Conservation (phyloP, 1,140 invertebrate genomes). For the Drosophila biarmipes region DNA sequence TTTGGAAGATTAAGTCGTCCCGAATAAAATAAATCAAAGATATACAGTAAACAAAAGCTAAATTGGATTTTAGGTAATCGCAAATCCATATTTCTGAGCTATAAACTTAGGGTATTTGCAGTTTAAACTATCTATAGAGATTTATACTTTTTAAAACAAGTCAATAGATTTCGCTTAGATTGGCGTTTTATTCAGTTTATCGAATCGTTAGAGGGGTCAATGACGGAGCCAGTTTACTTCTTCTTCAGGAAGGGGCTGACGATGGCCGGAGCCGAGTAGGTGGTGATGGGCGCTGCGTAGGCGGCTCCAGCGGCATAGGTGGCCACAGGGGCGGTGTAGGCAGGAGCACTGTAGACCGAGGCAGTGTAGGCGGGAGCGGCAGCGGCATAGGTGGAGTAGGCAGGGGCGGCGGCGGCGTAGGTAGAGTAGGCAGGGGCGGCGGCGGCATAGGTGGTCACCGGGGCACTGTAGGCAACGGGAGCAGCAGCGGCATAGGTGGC, state of each 20-base stretch:
- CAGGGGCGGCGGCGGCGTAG: constrained; percentile 56
- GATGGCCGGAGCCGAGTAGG: constrained; percentile 65
- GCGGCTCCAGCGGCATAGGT: constrained; percentile 40
- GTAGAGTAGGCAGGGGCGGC: constrained; percentile 46
- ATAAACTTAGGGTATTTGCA: too few species aligned
- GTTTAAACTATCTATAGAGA: too few species aligned
- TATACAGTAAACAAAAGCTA: too few species aligned
- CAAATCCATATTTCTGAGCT: too few species aligned
- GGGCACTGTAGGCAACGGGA: constrained; percentile 62
- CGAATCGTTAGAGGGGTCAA: constrained; percentile 10
- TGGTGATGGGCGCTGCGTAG: constrained; percentile 43
- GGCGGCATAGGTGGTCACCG: constrained; percentile 41
- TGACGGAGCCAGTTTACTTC: constrained; percentile 53
- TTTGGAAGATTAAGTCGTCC: constrained; percentile 5
- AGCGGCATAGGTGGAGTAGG: constrained; percentile 65
- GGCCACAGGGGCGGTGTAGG: constrained; percentile 58
- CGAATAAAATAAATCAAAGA: not conserved
- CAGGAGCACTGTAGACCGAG: constrained; percentile 52
- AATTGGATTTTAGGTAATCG: too few species aligned
- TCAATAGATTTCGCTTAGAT: constrained; percentile 10
- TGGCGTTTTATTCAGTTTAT: constrained; percentile 48
- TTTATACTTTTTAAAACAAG: not conserved
- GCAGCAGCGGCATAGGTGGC: constrained; percentile 64
- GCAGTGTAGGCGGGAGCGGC: constrained; percentile 35
- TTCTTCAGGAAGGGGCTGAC: constrained; percentile 75